Evolutionary conservation across 2,888 invertebrate species (phyloP).

Genomic region (Lasioglossum marginatum): DNA sequence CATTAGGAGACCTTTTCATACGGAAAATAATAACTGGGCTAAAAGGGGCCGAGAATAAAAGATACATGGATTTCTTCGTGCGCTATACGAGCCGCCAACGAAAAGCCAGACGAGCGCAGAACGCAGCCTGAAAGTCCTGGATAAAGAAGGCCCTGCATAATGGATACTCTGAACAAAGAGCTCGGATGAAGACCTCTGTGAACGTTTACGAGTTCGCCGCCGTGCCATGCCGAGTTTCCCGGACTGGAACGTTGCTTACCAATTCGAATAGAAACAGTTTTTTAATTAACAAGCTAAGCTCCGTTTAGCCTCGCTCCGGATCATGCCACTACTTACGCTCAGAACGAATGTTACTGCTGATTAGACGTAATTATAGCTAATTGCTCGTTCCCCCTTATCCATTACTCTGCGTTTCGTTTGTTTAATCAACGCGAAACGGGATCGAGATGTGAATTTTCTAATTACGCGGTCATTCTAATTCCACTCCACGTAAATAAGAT

Average conservation of each 20-base stretch:
- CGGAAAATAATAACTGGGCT: conserved; percentile 56
- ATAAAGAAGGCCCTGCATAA: conserved; percentile 63
- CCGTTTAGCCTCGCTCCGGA: conserved; percentile 12
- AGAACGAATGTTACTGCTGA: conserved; percentile 24
- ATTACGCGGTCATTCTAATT: not conserved
- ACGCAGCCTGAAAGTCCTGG: conserved; percentile 51
- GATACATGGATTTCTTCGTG: conserved; percentile 59
- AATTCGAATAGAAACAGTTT: conserved; percentile 49
- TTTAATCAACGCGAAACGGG: not conserved
- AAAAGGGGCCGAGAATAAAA: conserved; percentile 47
- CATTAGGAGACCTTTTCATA: conserved; percentile 50
- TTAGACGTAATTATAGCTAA: conserved; percentile 41
- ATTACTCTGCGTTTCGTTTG: not conserved
- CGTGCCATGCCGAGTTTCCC: conserved; percentile 26
- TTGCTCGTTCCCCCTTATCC: conserved; percentile 14
- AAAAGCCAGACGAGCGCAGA: conserved; percentile 41
- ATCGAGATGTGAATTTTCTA: not conserved
- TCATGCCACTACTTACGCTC: not conserved
- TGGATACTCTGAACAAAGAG: conserved; percentile 61
- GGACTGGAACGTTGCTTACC: conserved; percentile 48
- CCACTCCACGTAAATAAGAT: not conserved
- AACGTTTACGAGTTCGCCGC: conserved; percentile 48
- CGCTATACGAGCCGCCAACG: conserved; percentile 32
- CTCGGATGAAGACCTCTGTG: conserved; percentile 53
- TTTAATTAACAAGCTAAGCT: conserved; percentile 56